Conservation (phyloP, 2,797 vertebrate genomes). For the Sebastes kiyomatsui region DNA sequence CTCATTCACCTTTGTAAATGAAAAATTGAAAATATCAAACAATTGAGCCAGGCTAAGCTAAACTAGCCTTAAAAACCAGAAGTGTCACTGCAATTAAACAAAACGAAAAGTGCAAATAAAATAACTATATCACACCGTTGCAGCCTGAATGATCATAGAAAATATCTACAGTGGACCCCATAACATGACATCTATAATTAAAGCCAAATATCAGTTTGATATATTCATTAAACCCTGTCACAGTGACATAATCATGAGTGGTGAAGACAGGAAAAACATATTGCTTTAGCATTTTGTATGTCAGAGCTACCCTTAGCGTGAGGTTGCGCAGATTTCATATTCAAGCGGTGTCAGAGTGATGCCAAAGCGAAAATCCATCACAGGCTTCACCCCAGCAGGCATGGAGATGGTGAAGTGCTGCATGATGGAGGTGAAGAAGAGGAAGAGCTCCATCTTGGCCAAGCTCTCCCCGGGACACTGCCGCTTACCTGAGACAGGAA, state of each 20-base stretch:
- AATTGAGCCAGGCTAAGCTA: background rate
- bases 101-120: background rate
- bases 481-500: conserved; percentile 75
- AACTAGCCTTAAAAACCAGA: background rate
- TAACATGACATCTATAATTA: background rate
- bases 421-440: conserved; percentile 67
- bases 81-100: background rate
- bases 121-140: background rate
- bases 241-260: background rate
- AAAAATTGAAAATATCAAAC: no score
- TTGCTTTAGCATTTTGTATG: background rate
- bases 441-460: conserved; percentile 79
- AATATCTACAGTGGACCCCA: background rate
- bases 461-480: conserved; percentile 80
- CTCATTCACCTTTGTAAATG: no score
- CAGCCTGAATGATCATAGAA: background rate
- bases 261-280: background rate
- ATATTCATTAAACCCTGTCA: background rate
- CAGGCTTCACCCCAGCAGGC: conserved; percentile 45
- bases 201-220: background rate
- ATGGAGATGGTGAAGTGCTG: conserved; percentile 85
- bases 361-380: conserved; percentile 54
- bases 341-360: conserved; percentile 71
- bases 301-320: conserved; percentile 27
- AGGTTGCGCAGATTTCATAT: conserved; percentile 70